phyloP scores from a whole-genome alignment of 2,888 invertebrate genomes.

The Elysia crispata region DNA sequence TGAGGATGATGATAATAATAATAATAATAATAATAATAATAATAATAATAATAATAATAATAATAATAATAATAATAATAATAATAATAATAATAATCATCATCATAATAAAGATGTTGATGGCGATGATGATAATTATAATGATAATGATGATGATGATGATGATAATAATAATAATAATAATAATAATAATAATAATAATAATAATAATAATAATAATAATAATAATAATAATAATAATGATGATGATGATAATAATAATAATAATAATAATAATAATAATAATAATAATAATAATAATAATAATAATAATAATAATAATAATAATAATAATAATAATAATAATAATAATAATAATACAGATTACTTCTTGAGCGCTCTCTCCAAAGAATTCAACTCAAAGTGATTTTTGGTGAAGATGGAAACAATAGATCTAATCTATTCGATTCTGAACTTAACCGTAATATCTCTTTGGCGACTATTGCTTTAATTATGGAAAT shows the following conservation, averaged over 20 bases:
- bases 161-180: background rate
- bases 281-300: no score
- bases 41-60: background rate
- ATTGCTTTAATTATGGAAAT: no score
- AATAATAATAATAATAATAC: background rate
- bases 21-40: slow-evolving; percentile 2
- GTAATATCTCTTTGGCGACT: no score
- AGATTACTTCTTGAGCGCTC: no score
- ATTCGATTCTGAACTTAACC: no score
- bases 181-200: background rate
- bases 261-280: background rate
- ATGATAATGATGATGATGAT: background rate
- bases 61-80: background rate
- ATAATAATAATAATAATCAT: slow-evolving; percentile 1
- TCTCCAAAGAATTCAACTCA: no score
- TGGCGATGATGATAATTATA: no score
- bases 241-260: slow-evolving; percentile 2
- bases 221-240: background rate
- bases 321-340: background rate
- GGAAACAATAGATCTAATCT: no score
- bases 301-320: background rate
- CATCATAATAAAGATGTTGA: background rate
- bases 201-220: background rate
- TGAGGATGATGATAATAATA: no score
- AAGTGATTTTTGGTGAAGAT: no score